A percentile compares a stretch with the other conserved stretches of the same genome.
Evolutionary conservation across 1,140 invertebrate species (phyloP).

Genomic region (Hyphantria cunea): DNA sequence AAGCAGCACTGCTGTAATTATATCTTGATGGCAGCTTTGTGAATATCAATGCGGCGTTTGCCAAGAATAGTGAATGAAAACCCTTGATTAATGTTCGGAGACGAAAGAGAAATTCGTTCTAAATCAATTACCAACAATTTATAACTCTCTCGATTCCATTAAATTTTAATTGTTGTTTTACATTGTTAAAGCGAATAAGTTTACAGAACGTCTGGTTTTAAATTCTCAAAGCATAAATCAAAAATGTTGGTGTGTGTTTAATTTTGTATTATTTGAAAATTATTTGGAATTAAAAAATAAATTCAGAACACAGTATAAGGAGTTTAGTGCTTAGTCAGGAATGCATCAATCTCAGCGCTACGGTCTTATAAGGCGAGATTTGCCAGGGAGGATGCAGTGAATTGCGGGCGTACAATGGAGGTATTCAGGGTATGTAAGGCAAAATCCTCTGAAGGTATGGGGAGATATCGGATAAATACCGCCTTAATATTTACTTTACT

Average conservation of each 20-base stretch:
- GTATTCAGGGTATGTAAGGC: no score
- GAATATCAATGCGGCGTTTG: slow-evolving; percentile 31
- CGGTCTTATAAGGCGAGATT: no score
- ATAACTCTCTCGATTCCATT: slow-evolving; percentile 40
- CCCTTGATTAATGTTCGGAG: slow-evolving; percentile 42
- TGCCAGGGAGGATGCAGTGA: no score
- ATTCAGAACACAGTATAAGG: not conserved
- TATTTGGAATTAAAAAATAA: not conserved
- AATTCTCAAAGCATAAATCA: slow-evolving; percentile 15
- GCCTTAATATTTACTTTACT: no score
- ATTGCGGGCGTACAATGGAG: no score
- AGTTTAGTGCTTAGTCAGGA: no score
- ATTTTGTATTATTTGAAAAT: no score
- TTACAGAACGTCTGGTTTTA: slow-evolving; percentile 24
- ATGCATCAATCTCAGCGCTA: no score
- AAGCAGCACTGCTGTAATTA: slow-evolving; percentile 4
- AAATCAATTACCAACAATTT: slow-evolving; percentile 46
- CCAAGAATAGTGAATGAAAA: slow-evolving; percentile 32
- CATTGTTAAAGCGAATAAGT: slow-evolving; percentile 28
- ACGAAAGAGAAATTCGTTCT: slow-evolving; percentile 34
- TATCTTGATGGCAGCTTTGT: slow-evolving; percentile 14
- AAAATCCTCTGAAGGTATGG: no score
- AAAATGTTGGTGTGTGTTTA: not conserved
- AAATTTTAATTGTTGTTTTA: slow-evolving; percentile 36
- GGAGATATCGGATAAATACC: no score